Conservation (phyloP, 2,888 invertebrate species). For the Leucania comma region DNA sequence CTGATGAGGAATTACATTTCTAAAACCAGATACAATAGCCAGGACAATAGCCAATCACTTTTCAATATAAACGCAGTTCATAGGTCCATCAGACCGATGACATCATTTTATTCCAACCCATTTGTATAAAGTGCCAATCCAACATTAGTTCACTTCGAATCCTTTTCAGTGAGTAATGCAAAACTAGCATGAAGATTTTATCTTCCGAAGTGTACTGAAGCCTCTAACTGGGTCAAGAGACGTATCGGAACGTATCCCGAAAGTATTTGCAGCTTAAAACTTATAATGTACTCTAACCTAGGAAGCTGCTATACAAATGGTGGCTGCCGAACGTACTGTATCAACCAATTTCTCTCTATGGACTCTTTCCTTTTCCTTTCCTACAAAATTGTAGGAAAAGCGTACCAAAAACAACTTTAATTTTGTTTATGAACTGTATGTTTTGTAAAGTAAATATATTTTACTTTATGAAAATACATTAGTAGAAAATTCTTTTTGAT, state of each 20-base stretch:
- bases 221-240: slow-evolving; percentile 53
- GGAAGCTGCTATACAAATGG: slow-evolving; percentile 41
- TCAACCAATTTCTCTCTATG: slow-evolving; percentile 45
- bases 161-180: slow-evolving; percentile 42
- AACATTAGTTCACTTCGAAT: slow-evolving; percentile 9
- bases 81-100: neutral
- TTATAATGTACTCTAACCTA: slow-evolving; percentile 45
- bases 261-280: slow-evolving; percentile 57
- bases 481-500: neutral
- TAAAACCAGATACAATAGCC: too few relatives aligned
- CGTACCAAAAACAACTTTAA: neutral
- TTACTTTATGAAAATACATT: neutral
- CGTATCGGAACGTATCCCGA: slow-evolving; percentile 44
- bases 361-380: slow-evolving; percentile 15
- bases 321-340: slow-evolving; percentile 10
- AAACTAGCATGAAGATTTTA: slow-evolving; percentile 52
- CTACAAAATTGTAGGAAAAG: neutral
- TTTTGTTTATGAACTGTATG: slow-evolving; percentile 1
- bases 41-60: neutral
- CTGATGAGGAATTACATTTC: too few relatives aligned
- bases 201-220: slow-evolving; percentile 30
- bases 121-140: slow-evolving; percentile 22
- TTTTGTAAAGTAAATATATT: neutral
- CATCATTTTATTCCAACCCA: slow-evolving; percentile 3
- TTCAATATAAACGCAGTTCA: neutral